Percentiles rank a stretch among this genome's conserved stretches.
These are phyloP conservation scores for Botia almorhae DNA, from an alignment of 2,797 vertebrate species.

Conservation along the genomic window DNA sequence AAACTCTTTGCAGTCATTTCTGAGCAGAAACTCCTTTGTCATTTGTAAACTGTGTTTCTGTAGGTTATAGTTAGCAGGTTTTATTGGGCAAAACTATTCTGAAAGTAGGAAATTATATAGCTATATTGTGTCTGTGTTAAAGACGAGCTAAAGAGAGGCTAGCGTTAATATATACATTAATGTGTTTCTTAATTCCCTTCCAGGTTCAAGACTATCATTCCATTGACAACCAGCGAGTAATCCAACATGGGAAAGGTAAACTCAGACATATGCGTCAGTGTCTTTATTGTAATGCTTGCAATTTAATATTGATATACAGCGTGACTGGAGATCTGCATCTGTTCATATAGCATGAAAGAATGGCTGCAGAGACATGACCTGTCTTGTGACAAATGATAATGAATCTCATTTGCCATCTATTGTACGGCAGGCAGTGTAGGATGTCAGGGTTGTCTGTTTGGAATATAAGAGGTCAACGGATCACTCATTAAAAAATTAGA, in stretches of 20 bases:
- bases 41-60: background rate
- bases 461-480: slow-evolving; percentile 2
- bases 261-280: background rate
- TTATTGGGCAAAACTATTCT: background rate
- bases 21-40: background rate
- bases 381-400: background rate
- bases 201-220: slow-evolving; percentile 54
- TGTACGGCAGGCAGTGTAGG: slow-evolving; percentile 67
- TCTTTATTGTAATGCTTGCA: background rate
- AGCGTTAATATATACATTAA: background rate
- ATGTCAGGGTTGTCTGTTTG: slow-evolving; percentile 58
- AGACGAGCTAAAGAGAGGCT: too few species aligned
- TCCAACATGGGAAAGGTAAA: slow-evolving; percentile 64
- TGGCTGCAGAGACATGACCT: background rate
- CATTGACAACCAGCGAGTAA: slow-evolving; percentile 11
- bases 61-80: background rate
- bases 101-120: background rate
- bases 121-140: background rate
- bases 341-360: background rate
- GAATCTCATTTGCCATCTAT: slow-evolving; percentile 39
- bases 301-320: background rate
- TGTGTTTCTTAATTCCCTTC: slow-evolving; percentile 7
- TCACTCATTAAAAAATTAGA: slow-evolving; percentile 47
- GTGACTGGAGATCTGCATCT: background rate
- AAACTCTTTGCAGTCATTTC: background rate